Evolutionary conservation across 1,140 invertebrate genomes (phyloP), one percentile per base, ranked within the genome.

Genomic region (Tetraneura akinire): DNA sequence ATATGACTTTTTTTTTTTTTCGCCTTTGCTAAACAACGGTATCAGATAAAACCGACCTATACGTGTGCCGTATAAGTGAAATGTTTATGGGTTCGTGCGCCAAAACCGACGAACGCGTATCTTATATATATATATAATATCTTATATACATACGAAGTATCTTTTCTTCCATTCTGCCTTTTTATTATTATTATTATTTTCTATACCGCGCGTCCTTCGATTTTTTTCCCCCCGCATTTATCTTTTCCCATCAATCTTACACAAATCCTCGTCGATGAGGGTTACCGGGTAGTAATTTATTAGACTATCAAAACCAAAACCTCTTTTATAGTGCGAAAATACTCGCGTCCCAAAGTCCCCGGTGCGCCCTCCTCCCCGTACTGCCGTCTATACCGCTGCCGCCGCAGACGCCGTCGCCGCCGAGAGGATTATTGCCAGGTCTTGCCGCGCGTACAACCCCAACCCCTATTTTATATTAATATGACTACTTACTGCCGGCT

Each of bases 271-370:
- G 74, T 78, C 74, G 32, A 60, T 60, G 74, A 78, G 74, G 74
- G 74, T 78, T 78, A 78, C 53, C 55, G 74, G 74, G 8, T 37
- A 78, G 74, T 78, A 78, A 78, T 78, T 78, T 78, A 78, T 78
- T 78, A 78, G 74, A 78, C 74, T 62, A 78, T 78, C 74, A 78
- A 78, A 78, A 78, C 74, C 74, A 78, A 78, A 78, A 78, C 74
- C 74, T 78, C 74, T 78, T 78, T 78, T 78, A 78, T 62, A 45
- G 74, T 26, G 55, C 74, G 51, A 78, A 62, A 78, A 57, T 26
- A 60, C 74, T 62, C 51, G 71, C 71, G 49, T 73, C 73, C 73
- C 73, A 45, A 62, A 78, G 74, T 78, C 74, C 53, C 74, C 21
- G 55, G 55, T 42, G 74, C 21, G 73, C 51, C 57, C 16, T 18